Conservation (phyloP, 2,113 vertebrate genomes). For the Psephotus haematonotus region DNA sequence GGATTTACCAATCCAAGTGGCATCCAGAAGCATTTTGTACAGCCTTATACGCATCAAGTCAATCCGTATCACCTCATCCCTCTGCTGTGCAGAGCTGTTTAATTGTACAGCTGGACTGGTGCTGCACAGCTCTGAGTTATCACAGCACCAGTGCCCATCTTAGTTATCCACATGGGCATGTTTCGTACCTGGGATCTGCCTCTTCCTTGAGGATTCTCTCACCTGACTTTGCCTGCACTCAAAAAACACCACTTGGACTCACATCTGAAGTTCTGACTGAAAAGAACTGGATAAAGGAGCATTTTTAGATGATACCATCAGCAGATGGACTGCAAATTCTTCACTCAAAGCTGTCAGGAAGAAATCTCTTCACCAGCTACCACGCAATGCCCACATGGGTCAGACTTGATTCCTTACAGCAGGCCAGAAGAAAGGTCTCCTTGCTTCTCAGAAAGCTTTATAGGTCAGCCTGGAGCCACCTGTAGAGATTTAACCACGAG, state of each 20-base stretch:
- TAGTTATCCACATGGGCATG: neutral
- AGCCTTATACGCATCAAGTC: neutral
- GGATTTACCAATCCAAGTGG: neutral
- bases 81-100: neutral
- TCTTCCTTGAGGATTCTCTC: neutral
- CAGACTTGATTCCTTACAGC: neutral
- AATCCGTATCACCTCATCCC: neutral
- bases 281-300: neutral
- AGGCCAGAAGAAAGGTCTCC: neutral
- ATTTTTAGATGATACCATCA: neutral
- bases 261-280: too few species aligned
- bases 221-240: neutral
- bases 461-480: neutral
- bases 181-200: neutral
- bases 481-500: neutral
- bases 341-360: neutral
- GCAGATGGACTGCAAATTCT: neutral
- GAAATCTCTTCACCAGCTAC: neutral
- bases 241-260: too few species aligned
- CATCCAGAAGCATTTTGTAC: neutral
- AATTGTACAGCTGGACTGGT: neutral
- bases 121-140: neutral
- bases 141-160: neutral
- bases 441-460: neutral
- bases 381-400: fast-evolving